Percentiles rank a stretch among this genome's conserved stretches.
Conservation (phyloP, 1,140 invertebrate species). For the Hestina assimilis region DNA sequence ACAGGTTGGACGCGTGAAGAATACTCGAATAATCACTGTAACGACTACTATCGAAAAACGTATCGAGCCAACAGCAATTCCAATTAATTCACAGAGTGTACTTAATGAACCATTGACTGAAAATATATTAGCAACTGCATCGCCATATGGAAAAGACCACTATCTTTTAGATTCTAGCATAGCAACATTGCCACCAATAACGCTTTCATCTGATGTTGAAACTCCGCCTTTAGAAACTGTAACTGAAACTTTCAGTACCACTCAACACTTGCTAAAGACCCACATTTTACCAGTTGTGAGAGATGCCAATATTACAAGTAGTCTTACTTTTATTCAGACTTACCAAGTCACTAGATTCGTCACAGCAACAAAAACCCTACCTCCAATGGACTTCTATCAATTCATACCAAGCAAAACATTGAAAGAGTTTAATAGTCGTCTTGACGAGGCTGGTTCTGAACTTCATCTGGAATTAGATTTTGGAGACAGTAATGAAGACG, state of each 20-base stretch:
- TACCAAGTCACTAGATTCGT: slow-evolving; percentile 92
- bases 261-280: slow-evolving; percentile 91
- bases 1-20: slow-evolving; percentile 91
- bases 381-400: slow-evolving; percentile 91
- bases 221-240: slow-evolving; percentile 91
- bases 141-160: slow-evolving; percentile 85
- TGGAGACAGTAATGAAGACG: slow-evolving; percentile 88
- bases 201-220: slow-evolving; percentile 84
- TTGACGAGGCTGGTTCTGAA: slow-evolving; percentile 93
- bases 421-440: slow-evolving; percentile 91
- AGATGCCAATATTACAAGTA: slow-evolving; percentile 84
- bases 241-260: slow-evolving; percentile 94
- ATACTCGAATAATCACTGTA: slow-evolving; percentile 91
- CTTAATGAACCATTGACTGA: slow-evolving; percentile 88
- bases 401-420: slow-evolving; percentile 92
- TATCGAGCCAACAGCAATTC: slow-evolving; percentile 80
- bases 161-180: slow-evolving; percentile 86
- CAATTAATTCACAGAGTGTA: slow-evolving; percentile 78
- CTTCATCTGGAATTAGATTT: slow-evolving; percentile 90
- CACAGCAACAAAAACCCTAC: slow-evolving; percentile 92
- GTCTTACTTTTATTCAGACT: slow-evolving; percentile 90
- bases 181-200: slow-evolving; percentile 89
- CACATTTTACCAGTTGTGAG: slow-evolving; percentile 90
- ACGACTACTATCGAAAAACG: slow-evolving; percentile 89
- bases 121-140: slow-evolving; percentile 90